Evolutionary conservation across 2,113 vertebrate genomes (phyloP).

Genomic region (Miniopterus natalensis): DNA sequence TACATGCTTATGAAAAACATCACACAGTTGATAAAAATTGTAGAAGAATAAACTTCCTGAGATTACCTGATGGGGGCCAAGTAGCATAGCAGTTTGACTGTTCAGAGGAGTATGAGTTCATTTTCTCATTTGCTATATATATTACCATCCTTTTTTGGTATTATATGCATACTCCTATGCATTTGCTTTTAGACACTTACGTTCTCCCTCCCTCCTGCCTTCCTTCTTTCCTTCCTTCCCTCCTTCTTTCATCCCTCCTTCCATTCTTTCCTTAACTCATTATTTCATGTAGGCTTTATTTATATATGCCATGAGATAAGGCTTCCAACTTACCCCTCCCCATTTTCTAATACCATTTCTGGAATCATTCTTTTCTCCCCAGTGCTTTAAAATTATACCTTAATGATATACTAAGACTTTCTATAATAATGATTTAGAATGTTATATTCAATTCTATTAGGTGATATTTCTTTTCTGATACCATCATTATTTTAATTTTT

Average conservation of each 20-base stretch:
- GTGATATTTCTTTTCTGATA: not conserved
- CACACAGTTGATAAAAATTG: not conserved
- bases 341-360: not conserved
- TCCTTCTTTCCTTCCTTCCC: not conserved
- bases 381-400: not conserved
- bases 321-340: not conserved
- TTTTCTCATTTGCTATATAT: not conserved
- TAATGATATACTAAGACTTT: not conserved
- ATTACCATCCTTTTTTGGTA: not conserved
- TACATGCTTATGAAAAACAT: not conserved
- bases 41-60: not conserved
- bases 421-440: not conserved
- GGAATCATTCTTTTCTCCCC: not conserved
- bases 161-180: not conserved
- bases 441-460: slow-evolving; percentile 11
- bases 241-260: too few relatives aligned
- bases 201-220: too few relatives aligned
- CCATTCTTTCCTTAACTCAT: not conserved
- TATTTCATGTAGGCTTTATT: not conserved
- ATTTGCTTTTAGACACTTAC: not conserved
- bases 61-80: not conserved
- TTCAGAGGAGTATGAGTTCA: not conserved
- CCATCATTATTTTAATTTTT: not conserved
- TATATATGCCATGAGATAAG: not conserved
- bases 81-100: not conserved